These are phyloP conservation scores for Trichogramma pretiosum DNA, from an alignment of 1,140 invertebrate species.

Conservation along the genomic window DNA sequence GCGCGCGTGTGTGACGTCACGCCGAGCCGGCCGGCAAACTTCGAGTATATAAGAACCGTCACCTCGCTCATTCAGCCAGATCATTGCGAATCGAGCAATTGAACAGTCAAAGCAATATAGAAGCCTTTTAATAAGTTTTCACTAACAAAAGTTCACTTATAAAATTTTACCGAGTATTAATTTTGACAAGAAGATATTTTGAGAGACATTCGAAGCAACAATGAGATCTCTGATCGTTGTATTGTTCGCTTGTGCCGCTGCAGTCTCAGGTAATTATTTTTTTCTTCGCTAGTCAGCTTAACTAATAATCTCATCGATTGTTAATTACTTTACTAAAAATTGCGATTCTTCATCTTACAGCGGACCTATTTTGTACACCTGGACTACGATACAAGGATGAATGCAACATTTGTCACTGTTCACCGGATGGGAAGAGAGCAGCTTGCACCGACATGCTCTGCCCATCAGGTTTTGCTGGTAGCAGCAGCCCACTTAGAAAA, in stretches of 20 bases:
- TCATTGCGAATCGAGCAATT: no score
- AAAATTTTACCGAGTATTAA: no score
- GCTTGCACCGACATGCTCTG: conserved; percentile 7
- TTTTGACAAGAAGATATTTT: no score
- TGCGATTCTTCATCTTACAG: no score
- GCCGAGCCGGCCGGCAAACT: no score
- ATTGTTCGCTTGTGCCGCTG: not conserved
- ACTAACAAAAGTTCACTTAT: no score
- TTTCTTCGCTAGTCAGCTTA: not conserved
- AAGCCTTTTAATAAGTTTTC: no score
- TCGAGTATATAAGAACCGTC: no score
- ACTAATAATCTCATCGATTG: not conserved
- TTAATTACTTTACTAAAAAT: not conserved
- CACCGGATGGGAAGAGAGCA: conserved; percentile 1
- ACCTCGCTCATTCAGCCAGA: no score
- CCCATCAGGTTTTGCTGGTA: not conserved
- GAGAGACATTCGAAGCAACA: no score
- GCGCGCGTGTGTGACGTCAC: no score
- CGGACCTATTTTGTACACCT: not conserved
- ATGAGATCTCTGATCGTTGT: not conserved
- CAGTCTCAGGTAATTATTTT: not conserved
- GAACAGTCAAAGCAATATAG: no score
- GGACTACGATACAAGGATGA: conserved; percentile 8
- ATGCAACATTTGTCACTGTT: conserved; percentile 21
- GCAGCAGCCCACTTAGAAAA: not conserved